These are phyloP conservation scores for Bos indicus DNA, from an alignment of 2,113 vertebrate species.

Conservation along the genomic window DNA sequence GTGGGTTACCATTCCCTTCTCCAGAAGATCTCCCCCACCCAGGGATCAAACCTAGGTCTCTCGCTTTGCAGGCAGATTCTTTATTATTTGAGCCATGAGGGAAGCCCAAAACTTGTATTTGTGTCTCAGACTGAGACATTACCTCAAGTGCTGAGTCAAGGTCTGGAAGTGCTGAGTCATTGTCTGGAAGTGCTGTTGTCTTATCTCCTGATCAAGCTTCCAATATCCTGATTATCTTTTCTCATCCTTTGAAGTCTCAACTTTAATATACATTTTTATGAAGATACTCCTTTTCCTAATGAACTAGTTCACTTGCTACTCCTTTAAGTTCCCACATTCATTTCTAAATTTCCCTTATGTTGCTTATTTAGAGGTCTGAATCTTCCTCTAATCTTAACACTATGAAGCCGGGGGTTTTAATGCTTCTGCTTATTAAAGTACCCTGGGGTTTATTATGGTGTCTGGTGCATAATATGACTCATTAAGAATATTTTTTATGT, in stretches of 20 bases:
- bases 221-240: background rate
- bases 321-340: background rate
- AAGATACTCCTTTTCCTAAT: background rate
- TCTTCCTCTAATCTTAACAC: background rate
- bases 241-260: background rate
- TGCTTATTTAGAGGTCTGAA: background rate
- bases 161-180: background rate
- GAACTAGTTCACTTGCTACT: background rate
- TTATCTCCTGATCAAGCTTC: background rate
- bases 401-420: background rate
- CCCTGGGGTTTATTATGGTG: background rate
- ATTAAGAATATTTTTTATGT: background rate
- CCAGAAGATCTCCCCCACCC: background rate
- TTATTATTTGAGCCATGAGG: fast-evolving
- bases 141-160: background rate
- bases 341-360: background rate
- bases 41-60: background rate
- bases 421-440: background rate
- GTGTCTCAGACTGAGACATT: background rate
- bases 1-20: background rate
- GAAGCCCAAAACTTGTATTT: background rate
- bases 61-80: background rate
- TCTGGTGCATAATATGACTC: no score
- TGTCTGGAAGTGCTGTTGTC: background rate
- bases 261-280: background rate